Evolutionary conservation across 2,113 vertebrate species (phyloP), one percentile per base, ranked within the genome.

Genomic region (Rhinogobius similis): DNA sequence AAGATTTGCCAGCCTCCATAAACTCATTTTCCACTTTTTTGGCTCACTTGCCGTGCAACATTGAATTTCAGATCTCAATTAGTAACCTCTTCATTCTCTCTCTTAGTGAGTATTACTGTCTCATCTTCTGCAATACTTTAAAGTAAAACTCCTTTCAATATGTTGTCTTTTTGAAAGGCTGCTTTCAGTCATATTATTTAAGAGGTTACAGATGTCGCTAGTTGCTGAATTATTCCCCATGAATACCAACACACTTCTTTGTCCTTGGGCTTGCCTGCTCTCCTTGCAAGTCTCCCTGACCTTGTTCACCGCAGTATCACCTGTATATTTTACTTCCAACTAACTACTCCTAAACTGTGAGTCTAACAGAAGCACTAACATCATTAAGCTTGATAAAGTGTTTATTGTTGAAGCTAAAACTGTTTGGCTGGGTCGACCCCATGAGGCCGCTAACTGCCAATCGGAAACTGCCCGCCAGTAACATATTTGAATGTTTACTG

Each of bases 401-500:
- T 91, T 90, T 89, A 88, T 90, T 89, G 82, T 89, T 72, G 46
- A 78, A 85, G 76, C 67, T 79, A 80, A 86, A 80, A 68, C 69
- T 58, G 77, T 84, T 70, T 16, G 16, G 50, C 41, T 68, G 36
- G 9, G 68, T 65, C 29, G 56, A n/a, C 52, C 76, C 64, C 59
- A 2, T 12, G 71, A 68, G 86, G 67, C 29, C 16, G 23, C 67
- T 67, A 50, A 9, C 20, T 68, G 62, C 67, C n/a, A 27, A n/a
- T 21, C 67, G 23, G 58, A 56, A 61, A 79, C 58, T 6, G 26
- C 14, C 55, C 10, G 44, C 62, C 44, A 70, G 50, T 66, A 48
- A 65, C 27, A 48, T 67, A 16, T 65, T 26, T 62, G n/a, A 69
- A 61, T 72, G 8, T 20, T 69, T 18, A 69, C 64, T 66, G 53